phyloP scores from a whole-genome alignment of 1,140 invertebrate genomes.

The Phymastichus coffea region DNA sequence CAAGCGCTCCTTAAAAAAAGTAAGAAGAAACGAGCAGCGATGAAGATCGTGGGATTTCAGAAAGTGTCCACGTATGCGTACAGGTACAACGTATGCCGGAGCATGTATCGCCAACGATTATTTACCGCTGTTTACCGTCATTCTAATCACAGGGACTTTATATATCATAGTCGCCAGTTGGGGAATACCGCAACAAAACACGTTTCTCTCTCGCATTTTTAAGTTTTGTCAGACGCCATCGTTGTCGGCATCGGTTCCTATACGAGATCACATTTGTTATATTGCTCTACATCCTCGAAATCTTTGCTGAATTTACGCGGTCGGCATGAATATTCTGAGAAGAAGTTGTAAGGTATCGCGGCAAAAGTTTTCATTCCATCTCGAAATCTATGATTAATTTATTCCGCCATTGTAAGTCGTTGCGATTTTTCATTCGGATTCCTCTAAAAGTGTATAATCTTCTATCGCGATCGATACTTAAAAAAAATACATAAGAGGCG shows the following conservation, averaged over 20 bases:
- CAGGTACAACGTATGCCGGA: background rate
- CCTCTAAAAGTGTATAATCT: no score
- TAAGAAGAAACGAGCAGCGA: background rate
- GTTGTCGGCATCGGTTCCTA: constrained; percentile 23
- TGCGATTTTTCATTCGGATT: no score
- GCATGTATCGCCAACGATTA: constrained; percentile 15
- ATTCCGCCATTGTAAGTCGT: no score
- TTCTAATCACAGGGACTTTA: constrained; percentile 18
- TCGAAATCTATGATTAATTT: no score
- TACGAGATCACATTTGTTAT: constrained; percentile 37
- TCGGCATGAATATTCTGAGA: constrained; percentile 18
- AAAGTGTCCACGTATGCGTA: background rate
- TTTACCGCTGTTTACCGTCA: constrained; percentile 27
- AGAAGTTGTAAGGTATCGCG: no score
- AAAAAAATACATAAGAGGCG: no score
- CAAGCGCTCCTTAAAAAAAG: background rate
- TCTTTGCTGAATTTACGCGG: background rate
- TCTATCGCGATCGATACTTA: no score
- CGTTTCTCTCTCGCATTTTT: constrained; percentile 1
- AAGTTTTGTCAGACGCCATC: constrained; percentile 1
- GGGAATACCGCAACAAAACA: constrained; percentile 6
- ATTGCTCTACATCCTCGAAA: constrained; percentile 37
- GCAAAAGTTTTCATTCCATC: no score
- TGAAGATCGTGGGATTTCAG: constrained; percentile 14
- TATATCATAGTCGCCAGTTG: constrained; percentile 14